Conservation (phyloP, 53 echinoderm and acorn worm species). For the Echinometra lucunter region DNA sequence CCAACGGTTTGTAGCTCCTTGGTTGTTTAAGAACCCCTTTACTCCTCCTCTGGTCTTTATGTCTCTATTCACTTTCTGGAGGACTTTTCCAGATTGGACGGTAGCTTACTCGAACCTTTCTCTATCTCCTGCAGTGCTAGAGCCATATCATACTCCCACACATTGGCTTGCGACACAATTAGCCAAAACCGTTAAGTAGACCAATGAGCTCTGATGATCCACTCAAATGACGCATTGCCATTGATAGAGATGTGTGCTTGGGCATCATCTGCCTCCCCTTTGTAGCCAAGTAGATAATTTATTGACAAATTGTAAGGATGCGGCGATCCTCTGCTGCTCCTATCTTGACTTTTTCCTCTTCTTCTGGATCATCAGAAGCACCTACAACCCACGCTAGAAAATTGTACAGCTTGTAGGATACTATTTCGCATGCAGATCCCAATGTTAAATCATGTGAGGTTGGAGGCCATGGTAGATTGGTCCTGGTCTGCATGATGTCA, state of each 20-base stretch:
- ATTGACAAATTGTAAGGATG: slow-evolving; percentile 71
- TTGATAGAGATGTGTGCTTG: slow-evolving; percentile 76
- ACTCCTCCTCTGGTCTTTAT: too few relatives aligned
- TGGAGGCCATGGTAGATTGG: slow-evolving; percentile 77
- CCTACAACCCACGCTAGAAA: slow-evolving; percentile 80
- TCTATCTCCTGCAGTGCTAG: too few relatives aligned
- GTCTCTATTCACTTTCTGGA: too few relatives aligned
- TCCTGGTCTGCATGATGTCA: slow-evolving; percentile 68
- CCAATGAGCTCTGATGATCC: slow-evolving; percentile 73
- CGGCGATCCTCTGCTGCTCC: slow-evolving; percentile 44
- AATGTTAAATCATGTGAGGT: background rate
- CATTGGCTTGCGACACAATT: too few relatives aligned
- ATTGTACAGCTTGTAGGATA: slow-evolving; percentile 74
- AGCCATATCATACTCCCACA: too few relatives aligned
- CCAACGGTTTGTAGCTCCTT: too few relatives aligned
- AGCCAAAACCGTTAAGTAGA: too few relatives aligned
- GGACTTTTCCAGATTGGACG: too few relatives aligned
- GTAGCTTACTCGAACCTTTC: too few relatives aligned
- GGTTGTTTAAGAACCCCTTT: too few relatives aligned
- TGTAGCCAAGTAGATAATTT: slow-evolving; percentile 68
- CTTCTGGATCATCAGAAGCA: slow-evolving; percentile 56
- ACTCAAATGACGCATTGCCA: slow-evolving; percentile 83
- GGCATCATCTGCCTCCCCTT: slow-evolving; percentile 68
- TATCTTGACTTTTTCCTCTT: slow-evolving; percentile 22
- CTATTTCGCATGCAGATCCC: background rate